phyloP scores from a whole-genome alignment of 2,888 invertebrate species.

The Conchocele bisecta region DNA sequence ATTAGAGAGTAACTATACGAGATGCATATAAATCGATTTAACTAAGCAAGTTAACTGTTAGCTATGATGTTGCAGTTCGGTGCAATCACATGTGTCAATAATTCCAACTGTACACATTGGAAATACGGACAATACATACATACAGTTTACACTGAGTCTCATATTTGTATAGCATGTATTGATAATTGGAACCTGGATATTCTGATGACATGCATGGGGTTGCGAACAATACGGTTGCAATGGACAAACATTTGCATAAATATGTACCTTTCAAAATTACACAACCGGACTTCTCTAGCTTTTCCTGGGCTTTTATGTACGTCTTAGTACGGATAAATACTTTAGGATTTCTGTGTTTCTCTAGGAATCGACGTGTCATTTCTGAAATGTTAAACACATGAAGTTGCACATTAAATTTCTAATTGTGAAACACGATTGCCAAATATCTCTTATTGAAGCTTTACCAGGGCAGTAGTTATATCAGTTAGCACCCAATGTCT shows the following conservation, averaged over 20 bases:
- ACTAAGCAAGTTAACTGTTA: too few relatives aligned
- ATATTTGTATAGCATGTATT: too few relatives aligned
- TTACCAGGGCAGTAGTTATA: not conserved
- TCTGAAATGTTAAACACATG: constrained; percentile 24
- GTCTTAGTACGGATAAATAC: constrained; percentile 47
- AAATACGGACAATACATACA: too few relatives aligned
- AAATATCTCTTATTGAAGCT: not conserved
- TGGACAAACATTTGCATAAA: not conserved
- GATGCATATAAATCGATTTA: too few relatives aligned
- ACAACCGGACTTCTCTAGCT: constrained; percentile 33
- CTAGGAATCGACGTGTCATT: constrained; percentile 48
- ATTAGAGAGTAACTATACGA: too few relatives aligned
- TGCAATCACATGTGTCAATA: too few relatives aligned
- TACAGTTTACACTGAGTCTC: too few relatives aligned
- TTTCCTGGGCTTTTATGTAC: constrained; percentile 46
- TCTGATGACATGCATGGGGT: too few relatives aligned
- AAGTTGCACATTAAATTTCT: not conserved
- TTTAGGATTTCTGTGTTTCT: constrained; percentile 43
- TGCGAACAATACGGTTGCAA: too few relatives aligned
- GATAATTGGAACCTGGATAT: too few relatives aligned
- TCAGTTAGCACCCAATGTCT: not conserved
- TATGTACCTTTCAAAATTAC: constrained; percentile 47
- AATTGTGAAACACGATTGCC: not conserved
- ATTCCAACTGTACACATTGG: too few relatives aligned
- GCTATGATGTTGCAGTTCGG: too few relatives aligned